Conservation (phyloP, 2,113 vertebrate species). For the Psilopsiagon aymara region DNA sequence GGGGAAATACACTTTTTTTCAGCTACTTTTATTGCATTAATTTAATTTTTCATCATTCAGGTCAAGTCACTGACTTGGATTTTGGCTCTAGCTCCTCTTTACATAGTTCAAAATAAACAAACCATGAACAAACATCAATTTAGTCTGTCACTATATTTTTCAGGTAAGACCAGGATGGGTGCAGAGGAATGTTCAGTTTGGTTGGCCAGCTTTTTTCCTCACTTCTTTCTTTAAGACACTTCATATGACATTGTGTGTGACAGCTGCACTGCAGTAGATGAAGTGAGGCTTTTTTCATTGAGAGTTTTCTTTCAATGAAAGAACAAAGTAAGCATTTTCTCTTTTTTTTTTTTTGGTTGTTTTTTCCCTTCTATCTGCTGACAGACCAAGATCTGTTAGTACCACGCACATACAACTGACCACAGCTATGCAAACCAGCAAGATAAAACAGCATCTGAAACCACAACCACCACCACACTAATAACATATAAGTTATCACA, state of each 20-base stretch:
- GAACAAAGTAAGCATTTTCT: neutral
- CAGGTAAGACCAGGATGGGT: neutral
- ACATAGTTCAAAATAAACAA: neutral
- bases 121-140: neutral
- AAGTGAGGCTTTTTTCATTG: neutral
- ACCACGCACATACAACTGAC: accelerated
- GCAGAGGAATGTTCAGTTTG: neutral
- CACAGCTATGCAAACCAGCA: neutral
- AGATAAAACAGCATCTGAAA: neutral
- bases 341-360: neutral
- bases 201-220: neutral
- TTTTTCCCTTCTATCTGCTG: too few relatives aligned
- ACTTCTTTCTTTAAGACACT: neutral
- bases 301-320: neutral
- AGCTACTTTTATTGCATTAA: neutral
- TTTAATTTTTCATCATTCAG: neutral
- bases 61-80: neutral
- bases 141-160: neutral
- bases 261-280: neutral
- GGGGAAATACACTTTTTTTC: neutral
- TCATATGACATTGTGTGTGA: neutral
- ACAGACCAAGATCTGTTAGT: neutral
- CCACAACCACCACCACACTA: neutral
- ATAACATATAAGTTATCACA: neutral
- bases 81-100: neutral